phyloP scores from a whole-genome alignment of 2,113 vertebrate species.

The Pseudolaguvia tuberculata region DNA sequence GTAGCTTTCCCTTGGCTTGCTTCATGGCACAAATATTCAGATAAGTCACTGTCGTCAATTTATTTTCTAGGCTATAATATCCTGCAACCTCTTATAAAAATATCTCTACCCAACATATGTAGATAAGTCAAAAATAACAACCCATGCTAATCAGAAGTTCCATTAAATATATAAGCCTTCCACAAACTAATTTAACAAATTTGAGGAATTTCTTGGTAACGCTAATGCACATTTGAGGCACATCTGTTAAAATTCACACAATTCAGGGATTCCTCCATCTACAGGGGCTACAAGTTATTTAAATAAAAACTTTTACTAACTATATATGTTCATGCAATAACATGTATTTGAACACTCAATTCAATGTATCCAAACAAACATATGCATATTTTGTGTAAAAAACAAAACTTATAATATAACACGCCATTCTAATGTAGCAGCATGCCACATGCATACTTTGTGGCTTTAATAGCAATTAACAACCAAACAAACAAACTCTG shows the following conservation, averaged over 20 bases:
- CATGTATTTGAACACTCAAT: too few relatives aligned
- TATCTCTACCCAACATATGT: slow-evolving; percentile 6
- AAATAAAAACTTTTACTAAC: too few relatives aligned
- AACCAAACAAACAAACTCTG: neutral
- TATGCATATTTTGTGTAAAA: neutral
- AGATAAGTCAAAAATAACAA: slow-evolving; percentile 2
- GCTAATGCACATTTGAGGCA: neutral
- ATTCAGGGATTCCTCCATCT: neutral
- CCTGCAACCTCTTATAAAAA: slow-evolving; percentile 16
- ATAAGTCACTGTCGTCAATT: slow-evolving; percentile 10
- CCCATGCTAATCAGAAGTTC: slow-evolving; percentile 7
- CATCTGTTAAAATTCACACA: neutral
- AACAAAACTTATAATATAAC: neutral
- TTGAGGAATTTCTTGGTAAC: neutral
- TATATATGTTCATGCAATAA: neutral
- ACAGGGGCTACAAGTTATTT: too few relatives aligned
- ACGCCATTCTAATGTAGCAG: neutral
- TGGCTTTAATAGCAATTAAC: neutral
- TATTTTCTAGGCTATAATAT: neutral
- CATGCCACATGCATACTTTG: neutral
- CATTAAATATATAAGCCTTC: slow-evolving; percentile 4
- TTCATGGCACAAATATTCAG: slow-evolving; percentile 23
- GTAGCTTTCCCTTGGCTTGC: neutral
- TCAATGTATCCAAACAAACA: neutral
- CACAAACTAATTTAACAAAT: neutral